Conservation (phyloP, 2,113 vertebrate species). For the Halcyon malimbica region DNA sequence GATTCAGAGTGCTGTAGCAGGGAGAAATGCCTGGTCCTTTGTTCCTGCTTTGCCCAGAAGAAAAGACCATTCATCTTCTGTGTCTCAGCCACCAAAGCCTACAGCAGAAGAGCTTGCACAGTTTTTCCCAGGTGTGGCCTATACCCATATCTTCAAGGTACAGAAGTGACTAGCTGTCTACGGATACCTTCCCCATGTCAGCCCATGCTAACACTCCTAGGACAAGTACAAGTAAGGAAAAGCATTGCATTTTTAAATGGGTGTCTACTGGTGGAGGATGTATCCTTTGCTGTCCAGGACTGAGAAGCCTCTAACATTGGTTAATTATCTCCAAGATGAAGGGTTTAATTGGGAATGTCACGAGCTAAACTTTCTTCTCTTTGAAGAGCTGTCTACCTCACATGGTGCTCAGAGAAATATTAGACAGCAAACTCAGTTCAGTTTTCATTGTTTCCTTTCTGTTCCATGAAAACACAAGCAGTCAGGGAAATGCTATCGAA, state of each 20-base stretch:
- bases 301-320: conserved; percentile 52
- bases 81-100: background rate
- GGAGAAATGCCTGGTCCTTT: background rate
- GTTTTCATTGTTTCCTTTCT: conserved; percentile 66
- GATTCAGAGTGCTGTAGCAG: background rate
- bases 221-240: background rate
- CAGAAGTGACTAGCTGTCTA: background rate
- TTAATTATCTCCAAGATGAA: conserved; percentile 63
- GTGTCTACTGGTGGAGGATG: background rate
- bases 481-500: conserved; percentile 34
- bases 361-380: conserved; percentile 60
- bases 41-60: background rate
- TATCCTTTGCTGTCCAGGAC: conserved; percentile 67
- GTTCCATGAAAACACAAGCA: conserved; percentile 42
- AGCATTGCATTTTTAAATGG: background rate
- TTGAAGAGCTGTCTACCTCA: conserved; percentile 66
- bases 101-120: background rate
- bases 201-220: background rate
- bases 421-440: conserved; percentile 52
- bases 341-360: conserved; percentile 61
- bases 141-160: background rate
- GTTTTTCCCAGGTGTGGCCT: background rate
- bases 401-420: conserved; percentile 67
- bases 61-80: background rate
- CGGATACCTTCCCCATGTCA: background rate